Evolutionary conservation across 1,140 invertebrate genomes (phyloP).

Genomic region (Ylistrum balloti): DNA sequence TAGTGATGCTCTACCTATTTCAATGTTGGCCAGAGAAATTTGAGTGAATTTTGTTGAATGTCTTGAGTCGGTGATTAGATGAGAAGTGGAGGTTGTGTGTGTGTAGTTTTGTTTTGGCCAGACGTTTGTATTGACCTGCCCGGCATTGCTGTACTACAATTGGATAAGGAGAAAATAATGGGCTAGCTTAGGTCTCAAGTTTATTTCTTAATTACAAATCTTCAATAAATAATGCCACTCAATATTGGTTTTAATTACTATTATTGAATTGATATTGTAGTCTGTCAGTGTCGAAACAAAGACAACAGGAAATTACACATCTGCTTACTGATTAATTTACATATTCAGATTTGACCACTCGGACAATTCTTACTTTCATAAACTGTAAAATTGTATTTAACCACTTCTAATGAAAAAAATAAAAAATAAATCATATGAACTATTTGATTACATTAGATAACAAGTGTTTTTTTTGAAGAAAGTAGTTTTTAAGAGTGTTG

Average conservation of each 20-base stretch:
- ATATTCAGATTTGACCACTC: background rate
- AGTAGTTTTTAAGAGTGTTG: too few species aligned
- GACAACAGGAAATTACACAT: background rate
- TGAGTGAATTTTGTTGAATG: slow-evolving; percentile 39
- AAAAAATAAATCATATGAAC: too few species aligned
- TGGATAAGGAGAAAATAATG: slow-evolving; percentile 35
- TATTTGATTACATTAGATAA: too few species aligned
- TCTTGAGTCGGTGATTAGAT: background rate
- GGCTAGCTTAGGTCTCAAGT: slow-evolving; percentile 32
- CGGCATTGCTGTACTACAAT: background rate
- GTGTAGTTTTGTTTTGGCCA: slow-evolving; percentile 6
- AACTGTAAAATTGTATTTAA: background rate
- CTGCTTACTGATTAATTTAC: background rate
- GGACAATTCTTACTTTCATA: background rate
- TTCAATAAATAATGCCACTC: slow-evolving; percentile 39
- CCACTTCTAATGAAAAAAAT: too few species aligned
- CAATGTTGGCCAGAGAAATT: slow-evolving; percentile 25
- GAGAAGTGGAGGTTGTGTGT: slow-evolving; percentile 32
- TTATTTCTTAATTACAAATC: slow-evolving; percentile 40
- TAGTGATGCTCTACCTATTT: background rate
- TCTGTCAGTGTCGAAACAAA: slow-evolving; percentile 22
- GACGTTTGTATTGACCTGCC: slow-evolving; percentile 15
- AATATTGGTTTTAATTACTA: slow-evolving; percentile 32
- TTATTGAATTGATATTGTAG: slow-evolving; percentile 11
- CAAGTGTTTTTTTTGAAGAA: too few species aligned